Base-by-base conservation (phyloP, 2,797 vertebrate genomes). In the Bryconaethiops microstoma region DNA sequence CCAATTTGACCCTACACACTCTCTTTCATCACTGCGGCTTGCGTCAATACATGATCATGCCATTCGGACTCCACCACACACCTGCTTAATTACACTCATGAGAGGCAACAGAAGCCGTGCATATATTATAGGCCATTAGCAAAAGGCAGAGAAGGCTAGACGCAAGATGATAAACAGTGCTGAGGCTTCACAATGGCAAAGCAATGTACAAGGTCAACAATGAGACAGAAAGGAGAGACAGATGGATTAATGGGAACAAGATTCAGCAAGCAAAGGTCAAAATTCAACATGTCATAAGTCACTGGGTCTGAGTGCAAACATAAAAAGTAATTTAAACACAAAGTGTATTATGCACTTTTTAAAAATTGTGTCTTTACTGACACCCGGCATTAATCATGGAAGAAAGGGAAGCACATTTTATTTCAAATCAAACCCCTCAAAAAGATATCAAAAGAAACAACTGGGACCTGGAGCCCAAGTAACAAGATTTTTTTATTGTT, bases 131-230 rank as follows among this genome's bases (percentile, higher is more conserved):
- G 42, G 40, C 74, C 45, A 77, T 76, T 68, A 29, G 60, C 25
- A 42, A 21, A 63, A 35, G 69, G 70, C 45, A 54, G 29, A 35
- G 10, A 86, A 10, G n/a, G 68, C 45, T 52, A 76, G 40, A 29
- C 17, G 60, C 12, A 25, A 23, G 89, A 91, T 88, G 81, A 89
- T 90, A 92, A 88, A 89, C 80, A 79, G 80, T 39, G 83, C 84
- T 87, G 88, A 92, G 86, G 89, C 89, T 83, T 86, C 74, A 79
- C 86, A 90, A 89, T 88, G 91, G 87, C 92, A 90, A 92, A 88
- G 87, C 86, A 91, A 88, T 91, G 87, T 81, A 89, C 81, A 74
- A 86, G 89, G 90, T 92, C 91, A 81, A 91, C 91, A 90, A 83
- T 21, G 82, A 88, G 86, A 83, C 85, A 87, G 89, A 84, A 84